Base-by-base conservation (phyloP, 2,113 vertebrate genomes). In the Chamaea fasciata region DNA sequence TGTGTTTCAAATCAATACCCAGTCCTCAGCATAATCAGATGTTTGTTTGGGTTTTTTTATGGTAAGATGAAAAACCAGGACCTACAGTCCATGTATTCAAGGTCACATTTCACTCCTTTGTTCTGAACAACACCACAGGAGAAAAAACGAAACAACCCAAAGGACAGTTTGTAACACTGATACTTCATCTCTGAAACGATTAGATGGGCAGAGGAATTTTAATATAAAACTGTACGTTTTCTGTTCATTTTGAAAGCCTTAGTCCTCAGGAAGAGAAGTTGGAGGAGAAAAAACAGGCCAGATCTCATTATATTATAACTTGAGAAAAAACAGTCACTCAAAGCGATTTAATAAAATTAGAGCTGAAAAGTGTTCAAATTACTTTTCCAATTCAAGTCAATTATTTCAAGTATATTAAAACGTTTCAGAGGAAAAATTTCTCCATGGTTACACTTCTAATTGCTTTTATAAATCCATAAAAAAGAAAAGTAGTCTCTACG, bases 361-460 rank as follows among this genome's bases (percentile, higher is more conserved):
- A 97, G 96, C 11, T 97, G 95, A 97, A 97, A 98, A 97, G 96
- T 89, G 92, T 96, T 97, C 95, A 95, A 97, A 97, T 96, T 93
- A 95, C 91, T 97, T 96, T 80, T 93, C 87, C 94, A 90, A 96
- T 94, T 97, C 97, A 97, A 98, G 98, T 98, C 96, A 96, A 93
- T 95, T 95, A 94, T 97, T 98, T 98, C 97, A 97, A 97, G 97
- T 97, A 97, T 97, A 98, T 97, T 98, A 98, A 98, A 98, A 98
- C 1, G 69, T 82, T 97, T 96, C 95, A 97, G 96, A 97, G 96
- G 96, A 97, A 97, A 98, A 98, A 97, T 79, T 97, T 96, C 95
- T 98, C 94, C 96, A 94, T 73, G 92, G 97, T 98, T 98, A 96
- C 91, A 97, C 94, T 90, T 97, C 94, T 95, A 98, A 97, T 95